Percentiles rank a stretch among this genome's conserved stretches.
Evolutionary conservation across 2,888 invertebrate species (phyloP).

Genomic region (Antheraea yamamai): DNA sequence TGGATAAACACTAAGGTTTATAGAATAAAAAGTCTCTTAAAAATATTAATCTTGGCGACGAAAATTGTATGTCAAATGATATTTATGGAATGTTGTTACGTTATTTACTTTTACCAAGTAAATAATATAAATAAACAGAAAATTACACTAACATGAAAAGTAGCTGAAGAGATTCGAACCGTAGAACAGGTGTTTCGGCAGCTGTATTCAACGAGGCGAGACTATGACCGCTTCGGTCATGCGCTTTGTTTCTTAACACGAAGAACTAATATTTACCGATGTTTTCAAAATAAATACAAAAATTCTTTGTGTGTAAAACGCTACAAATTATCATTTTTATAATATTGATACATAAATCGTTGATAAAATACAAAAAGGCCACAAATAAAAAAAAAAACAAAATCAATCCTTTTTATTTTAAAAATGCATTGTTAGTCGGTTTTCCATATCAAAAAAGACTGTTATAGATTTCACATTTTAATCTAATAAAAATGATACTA

Average conservation of each 20-base stretch:
- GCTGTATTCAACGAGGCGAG: conserved; percentile 43
- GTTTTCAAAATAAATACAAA: background rate
- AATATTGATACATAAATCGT: background rate
- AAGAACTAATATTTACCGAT: conserved; percentile 23
- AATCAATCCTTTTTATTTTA: too few relatives aligned
- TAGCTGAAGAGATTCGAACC: background rate
- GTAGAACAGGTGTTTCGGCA: conserved; percentile 44
- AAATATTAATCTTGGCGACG: background rate
- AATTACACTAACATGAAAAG: background rate
- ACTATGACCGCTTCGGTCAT: conserved; percentile 53
- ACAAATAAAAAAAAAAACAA: too few relatives aligned
- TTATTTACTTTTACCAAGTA: background rate
- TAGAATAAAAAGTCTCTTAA: background rate
- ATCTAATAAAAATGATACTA: too few relatives aligned
- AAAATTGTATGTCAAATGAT: background rate
- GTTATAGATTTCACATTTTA: too few relatives aligned
- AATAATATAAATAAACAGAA: background rate
- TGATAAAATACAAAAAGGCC: too few relatives aligned
- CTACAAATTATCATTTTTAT: background rate
- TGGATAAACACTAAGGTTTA: background rate
- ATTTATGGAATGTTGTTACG: background rate
- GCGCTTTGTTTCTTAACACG: conserved; percentile 33
- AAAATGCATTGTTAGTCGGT: too few relatives aligned
- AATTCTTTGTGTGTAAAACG: background rate
- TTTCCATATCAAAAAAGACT: too few relatives aligned